phyloP scores from a whole-genome alignment of 1,140 invertebrate genomes.

The Sycophila sp. region DNA sequence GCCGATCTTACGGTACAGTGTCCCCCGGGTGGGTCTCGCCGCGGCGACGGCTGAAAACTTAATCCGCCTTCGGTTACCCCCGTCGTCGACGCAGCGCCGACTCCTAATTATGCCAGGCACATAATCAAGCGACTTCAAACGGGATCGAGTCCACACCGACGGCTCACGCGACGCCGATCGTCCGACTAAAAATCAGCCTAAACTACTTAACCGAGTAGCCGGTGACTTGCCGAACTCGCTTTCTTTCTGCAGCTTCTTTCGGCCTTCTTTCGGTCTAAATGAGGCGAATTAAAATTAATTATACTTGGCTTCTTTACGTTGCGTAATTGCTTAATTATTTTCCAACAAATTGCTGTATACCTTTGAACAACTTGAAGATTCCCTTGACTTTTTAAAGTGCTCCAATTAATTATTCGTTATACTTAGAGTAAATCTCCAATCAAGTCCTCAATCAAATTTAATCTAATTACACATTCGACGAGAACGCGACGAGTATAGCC shows the following conservation, averaged over 20 bases:
- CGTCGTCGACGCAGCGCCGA: not conserved
- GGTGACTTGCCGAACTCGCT: not conserved
- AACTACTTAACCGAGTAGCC: conserved; percentile 25
- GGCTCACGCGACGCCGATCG: not conserved
- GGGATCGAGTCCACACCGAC: not conserved
- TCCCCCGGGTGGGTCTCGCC: not conserved
- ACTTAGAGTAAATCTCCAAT: no score
- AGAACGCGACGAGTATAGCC: no score
- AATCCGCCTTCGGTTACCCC: conserved; percentile 33
- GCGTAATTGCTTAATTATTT: no score
- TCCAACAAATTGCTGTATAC: no score
- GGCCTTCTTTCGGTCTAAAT: not conserved
- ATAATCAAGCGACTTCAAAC: conserved; percentile 37
- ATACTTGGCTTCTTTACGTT: no score
- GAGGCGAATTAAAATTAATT: no score
- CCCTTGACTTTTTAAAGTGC: no score
- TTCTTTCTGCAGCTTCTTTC: not conserved
- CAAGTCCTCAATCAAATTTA: no score
- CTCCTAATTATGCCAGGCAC: conserved; percentile 24
- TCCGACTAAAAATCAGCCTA: conserved; percentile 22
- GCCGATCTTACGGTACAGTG: not conserved
- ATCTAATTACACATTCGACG: no score
- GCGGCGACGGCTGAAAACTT: conserved; percentile 34
- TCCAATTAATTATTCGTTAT: no score
- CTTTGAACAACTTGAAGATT: no score